phyloP scores from a whole-genome alignment of 1,140 invertebrate species.

The Drosophila azteca region DNA sequence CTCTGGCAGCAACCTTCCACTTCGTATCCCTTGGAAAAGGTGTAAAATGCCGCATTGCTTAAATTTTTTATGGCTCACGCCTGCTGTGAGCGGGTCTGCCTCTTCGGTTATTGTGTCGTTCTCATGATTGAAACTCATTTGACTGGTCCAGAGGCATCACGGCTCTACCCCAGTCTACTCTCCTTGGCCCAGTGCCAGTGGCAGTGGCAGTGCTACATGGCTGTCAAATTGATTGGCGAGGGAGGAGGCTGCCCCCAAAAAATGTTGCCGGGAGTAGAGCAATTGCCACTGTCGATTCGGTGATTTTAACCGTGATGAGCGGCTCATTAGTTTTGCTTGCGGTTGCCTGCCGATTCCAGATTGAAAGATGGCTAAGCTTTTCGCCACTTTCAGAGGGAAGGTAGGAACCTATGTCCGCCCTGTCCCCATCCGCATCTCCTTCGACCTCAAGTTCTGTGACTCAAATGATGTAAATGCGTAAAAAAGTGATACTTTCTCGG shows the following conservation, averaged over 20 bases:
- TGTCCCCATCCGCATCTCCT: too few relatives aligned
- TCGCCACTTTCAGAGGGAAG: too few relatives aligned
- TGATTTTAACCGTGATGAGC: slow-evolving; percentile 37
- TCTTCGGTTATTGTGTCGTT: slow-evolving; percentile 56
- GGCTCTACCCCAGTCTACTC: not conserved
- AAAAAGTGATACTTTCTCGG: too few relatives aligned
- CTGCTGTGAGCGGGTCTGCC: slow-evolving; percentile 23
- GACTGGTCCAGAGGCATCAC: slow-evolving; percentile 7
- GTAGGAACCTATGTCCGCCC: too few relatives aligned
- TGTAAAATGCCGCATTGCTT: slow-evolving; percentile 78
- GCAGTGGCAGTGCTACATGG: slow-evolving; percentile 59
- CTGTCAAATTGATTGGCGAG: slow-evolving; percentile 71
- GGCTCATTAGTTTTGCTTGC: slow-evolving; percentile 58
- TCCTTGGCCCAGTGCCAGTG: slow-evolving; percentile 36
- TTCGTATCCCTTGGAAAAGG: slow-evolving; percentile 48
- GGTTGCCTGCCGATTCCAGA: slow-evolving; percentile 7
- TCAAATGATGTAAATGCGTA: too few relatives aligned
- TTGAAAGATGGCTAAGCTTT: too few relatives aligned
- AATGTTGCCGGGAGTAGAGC: slow-evolving; percentile 10
- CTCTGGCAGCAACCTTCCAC: slow-evolving; percentile 14
- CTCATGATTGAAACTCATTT: slow-evolving; percentile 70
- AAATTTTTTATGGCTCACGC: slow-evolving; percentile 68
- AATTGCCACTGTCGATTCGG: slow-evolving; percentile 48
- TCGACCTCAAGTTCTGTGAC: too few relatives aligned
- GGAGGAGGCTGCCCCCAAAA: not conserved